Evolutionary conservation across 2,797 vertebrate genomes (phyloP).

Genomic region (Nyctibius grandis): DNA sequence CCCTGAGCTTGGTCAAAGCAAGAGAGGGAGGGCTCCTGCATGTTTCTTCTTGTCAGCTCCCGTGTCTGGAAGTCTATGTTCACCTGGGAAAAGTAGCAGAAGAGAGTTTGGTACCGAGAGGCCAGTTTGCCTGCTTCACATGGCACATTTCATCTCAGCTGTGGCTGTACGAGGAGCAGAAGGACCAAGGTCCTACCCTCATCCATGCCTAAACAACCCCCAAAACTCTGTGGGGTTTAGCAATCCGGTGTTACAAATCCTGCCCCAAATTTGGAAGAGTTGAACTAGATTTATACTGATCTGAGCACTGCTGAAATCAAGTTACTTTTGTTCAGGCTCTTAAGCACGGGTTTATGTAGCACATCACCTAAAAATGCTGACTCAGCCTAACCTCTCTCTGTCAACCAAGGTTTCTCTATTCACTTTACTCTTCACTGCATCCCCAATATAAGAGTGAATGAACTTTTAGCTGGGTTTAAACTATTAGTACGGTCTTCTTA

Average conservation of each 20-base stretch:
- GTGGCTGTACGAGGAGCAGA: not conserved
- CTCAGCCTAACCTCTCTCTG: not conserved
- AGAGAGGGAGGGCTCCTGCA: conserved; percentile 86
- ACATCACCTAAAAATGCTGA: not conserved
- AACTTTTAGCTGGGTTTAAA: not conserved
- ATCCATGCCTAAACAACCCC: not conserved
- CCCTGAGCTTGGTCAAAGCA: conserved; percentile 91
- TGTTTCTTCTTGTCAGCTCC: conserved; percentile 87
- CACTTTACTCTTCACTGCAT: not conserved
- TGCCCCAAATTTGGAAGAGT: not conserved
- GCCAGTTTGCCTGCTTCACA: not conserved
- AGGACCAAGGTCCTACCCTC: not conserved
- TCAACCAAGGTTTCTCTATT: not conserved
- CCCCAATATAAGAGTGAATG: not conserved
- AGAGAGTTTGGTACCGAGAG: not conserved
- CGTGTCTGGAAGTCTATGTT: conserved; percentile 95
- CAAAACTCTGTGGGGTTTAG: not conserved
- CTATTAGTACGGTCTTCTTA: not conserved
- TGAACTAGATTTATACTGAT: not conserved
- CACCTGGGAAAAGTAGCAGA: conserved; percentile 77
- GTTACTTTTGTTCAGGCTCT: not conserved
- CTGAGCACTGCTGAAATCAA: not conserved
- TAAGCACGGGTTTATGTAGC: not conserved
- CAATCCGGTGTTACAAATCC: accelerated
- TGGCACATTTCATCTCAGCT: not conserved